phyloP scores from a whole-genome alignment of 2,797 vertebrate genomes.

The Semaprochilodus insignis region DNA sequence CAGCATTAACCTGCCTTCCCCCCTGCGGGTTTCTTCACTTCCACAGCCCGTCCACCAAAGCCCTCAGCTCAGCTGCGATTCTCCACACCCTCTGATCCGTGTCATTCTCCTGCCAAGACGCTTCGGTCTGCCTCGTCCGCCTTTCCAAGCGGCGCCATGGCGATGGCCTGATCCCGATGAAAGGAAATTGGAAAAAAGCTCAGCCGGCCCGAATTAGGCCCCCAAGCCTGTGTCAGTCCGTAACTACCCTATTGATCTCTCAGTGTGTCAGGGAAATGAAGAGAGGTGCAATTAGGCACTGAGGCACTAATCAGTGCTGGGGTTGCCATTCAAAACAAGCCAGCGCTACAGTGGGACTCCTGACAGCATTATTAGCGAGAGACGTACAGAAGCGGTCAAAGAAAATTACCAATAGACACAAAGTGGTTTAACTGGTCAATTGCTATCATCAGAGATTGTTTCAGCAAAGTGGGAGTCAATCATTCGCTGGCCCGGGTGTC shows the following conservation, averaged over 20 bases:
- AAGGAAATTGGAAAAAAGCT: slow-evolving; percentile 42
- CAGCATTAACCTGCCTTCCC: neutral
- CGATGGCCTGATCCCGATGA: slow-evolving; percentile 3
- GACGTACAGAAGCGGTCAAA: neutral
- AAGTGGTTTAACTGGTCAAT: slow-evolving; percentile 16
- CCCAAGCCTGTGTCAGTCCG: slow-evolving; percentile 29
- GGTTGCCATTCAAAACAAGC: slow-evolving; percentile 31
- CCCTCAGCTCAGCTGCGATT: slow-evolving; percentile 19
- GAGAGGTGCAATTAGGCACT: slow-evolving; percentile 45
- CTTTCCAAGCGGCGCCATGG: slow-evolving; percentile 15
- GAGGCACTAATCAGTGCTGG: slow-evolving; percentile 48
- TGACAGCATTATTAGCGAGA: slow-evolving; percentile 37
- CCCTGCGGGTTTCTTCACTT: neutral
- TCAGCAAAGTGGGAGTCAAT: neutral
- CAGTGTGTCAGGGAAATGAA: slow-evolving; percentile 48
- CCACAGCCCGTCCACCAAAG: neutral
- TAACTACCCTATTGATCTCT: slow-evolving; percentile 51
- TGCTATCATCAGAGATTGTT: slow-evolving; percentile 19
- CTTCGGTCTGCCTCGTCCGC: slow-evolving; percentile 29
- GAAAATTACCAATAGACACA: slow-evolving; percentile 3
- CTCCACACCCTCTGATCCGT: slow-evolving; percentile 22
- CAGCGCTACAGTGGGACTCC: slow-evolving; percentile 15
- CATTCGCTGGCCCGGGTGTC: neutral
- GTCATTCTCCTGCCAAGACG: slow-evolving; percentile 24
- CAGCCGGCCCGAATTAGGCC: slow-evolving; percentile 22